Percentiles rank a stretch among this genome's conserved stretches.
Conservation (phyloP, 30 jellyfish, hydroid and myxozoan species). For the Clytia hemisphaerica region DNA sequence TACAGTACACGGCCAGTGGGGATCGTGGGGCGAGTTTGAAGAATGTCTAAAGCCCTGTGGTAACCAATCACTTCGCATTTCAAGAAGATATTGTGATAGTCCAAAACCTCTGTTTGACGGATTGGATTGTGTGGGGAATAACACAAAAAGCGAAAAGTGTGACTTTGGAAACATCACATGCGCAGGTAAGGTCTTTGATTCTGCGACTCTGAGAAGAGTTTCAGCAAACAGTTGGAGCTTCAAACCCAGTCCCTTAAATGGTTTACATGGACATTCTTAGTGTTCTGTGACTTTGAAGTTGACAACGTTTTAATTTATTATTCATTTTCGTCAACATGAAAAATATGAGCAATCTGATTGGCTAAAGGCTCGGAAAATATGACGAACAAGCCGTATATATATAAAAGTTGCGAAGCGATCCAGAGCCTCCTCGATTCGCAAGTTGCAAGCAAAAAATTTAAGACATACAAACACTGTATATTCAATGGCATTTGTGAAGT, state of each 20-base stretch:
- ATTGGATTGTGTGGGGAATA: conserved; percentile 31
- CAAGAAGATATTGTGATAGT: conserved; percentile 56
- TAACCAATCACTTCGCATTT: conserved; percentile 33
- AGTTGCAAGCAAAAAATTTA: too few species aligned
- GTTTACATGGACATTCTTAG: too few species aligned
- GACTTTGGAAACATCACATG: conserved; percentile 34
- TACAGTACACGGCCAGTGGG: conserved; percentile 65
- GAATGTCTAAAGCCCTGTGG: conserved; percentile 57
- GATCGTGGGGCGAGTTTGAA: conserved; percentile 45
- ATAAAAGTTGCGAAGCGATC: too few species aligned
- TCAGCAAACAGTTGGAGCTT: conserved; percentile 30
- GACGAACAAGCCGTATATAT: too few species aligned
- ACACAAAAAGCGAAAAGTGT: conserved; percentile 9
- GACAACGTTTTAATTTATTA: too few species aligned
- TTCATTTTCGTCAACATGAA: too few species aligned
- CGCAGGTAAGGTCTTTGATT: conserved; percentile 16
- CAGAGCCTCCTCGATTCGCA: too few species aligned
- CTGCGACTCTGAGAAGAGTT: conserved; percentile 34
- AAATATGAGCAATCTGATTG: too few species aligned
- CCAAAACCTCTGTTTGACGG: conserved; percentile 61
- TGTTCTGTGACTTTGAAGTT: too few species aligned
- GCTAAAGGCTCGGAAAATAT: too few species aligned
- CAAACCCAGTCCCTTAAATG: conserved; percentile 15
- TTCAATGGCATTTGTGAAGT: too few species aligned
- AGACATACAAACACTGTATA: too few species aligned